These are phyloP conservation scores for Eucera pruinosa DNA, from an alignment of 2,888 invertebrate species.

Conservation along the genomic window DNA sequence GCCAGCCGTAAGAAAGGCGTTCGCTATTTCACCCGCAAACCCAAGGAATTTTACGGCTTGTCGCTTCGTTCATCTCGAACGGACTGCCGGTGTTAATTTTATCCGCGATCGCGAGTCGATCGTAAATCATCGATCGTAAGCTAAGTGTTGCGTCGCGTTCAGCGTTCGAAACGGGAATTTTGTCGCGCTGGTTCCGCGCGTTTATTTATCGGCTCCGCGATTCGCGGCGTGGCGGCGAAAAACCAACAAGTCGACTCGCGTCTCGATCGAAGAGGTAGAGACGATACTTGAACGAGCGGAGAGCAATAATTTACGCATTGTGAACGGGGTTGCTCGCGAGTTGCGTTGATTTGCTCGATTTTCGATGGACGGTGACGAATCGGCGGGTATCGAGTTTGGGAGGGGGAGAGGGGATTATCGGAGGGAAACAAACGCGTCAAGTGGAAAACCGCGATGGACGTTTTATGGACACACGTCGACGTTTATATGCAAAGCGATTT, in stretches of 20 bases:
- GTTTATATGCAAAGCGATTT: conserved; percentile 24
- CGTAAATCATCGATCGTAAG: conserved; percentile 41
- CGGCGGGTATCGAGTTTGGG: neutral
- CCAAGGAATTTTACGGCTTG: conserved; percentile 29
- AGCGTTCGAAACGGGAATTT: conserved; percentile 28
- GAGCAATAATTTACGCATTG: conserved; percentile 1
- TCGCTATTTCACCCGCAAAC: conserved; percentile 8
- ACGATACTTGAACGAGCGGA: neutral
- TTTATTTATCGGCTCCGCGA: conserved; percentile 32
- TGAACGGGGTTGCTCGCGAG: neutral
- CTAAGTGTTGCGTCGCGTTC: neutral
- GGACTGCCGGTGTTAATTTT: conserved; percentile 24
- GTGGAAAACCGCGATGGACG: conserved; percentile 20
- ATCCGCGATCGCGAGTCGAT: conserved; percentile 36
- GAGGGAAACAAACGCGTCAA: conserved; percentile 7
- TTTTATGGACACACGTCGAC: conserved; percentile 23
- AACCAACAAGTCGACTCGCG: no score
- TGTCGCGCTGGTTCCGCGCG: conserved; percentile 19
- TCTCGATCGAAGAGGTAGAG: no score
- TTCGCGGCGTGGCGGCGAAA: neutral
- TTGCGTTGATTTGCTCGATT: conserved; percentile 4
- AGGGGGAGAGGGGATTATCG: conserved; percentile 7
- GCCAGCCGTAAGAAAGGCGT: neutral
- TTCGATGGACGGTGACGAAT: conserved; percentile 12
- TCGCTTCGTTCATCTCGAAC: conserved; percentile 33